Base-by-base conservation (phyloP, 2,888 invertebrate species). In the Melipona beecheii region DNA sequence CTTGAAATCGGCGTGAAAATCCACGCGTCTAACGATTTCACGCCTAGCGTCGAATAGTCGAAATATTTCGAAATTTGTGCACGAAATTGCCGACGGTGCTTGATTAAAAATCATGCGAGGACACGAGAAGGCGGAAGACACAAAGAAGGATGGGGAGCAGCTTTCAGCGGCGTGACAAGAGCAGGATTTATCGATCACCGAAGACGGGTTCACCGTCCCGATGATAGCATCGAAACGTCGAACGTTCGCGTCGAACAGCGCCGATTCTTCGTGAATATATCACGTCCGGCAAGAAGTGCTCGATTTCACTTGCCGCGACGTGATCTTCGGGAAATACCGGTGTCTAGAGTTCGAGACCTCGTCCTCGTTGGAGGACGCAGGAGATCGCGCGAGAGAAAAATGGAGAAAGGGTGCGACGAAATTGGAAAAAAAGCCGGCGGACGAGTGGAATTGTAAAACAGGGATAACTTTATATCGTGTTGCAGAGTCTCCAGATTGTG, bases 231-330 rank as follows among this genome's bases (percentile, higher is more conserved):
- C 43, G 73, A 70, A 82, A 74, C 65, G 71, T 31, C 31, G 70
- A 72, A 86, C 75, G 72, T 75, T 78, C 73, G 62, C 78, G 72
- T 75, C 73, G 80, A 72, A 68, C 78, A 60, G 27, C 77, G 70
- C 27, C 73, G 70, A 77, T 75, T 75, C 75, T 58, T 58, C 65
- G 70, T 75, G 78, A 86, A 87, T 86, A 87, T 78, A 86, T 86
- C 85, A 73, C 77, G 62, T 54, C 72, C 65, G 76, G 66, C 76
- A 87, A 85, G 78, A 85, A 78, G 68, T 74, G 62, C 71, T 83
- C 83, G 75, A 82, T 82, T 83, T 72, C 83, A 82, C 68, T 81
- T 83, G 66, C 75, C 56, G 60, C 60, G 75, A 82, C 82, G 78
- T 78, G 85, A 82, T 85, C 75, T 76, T 70, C 58, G 15, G 24